Evolutionary conservation across 2,888 invertebrate species (phyloP), one percentile per base, ranked within the genome.

Genomic region (Andrena haemorrhoa): DNA sequence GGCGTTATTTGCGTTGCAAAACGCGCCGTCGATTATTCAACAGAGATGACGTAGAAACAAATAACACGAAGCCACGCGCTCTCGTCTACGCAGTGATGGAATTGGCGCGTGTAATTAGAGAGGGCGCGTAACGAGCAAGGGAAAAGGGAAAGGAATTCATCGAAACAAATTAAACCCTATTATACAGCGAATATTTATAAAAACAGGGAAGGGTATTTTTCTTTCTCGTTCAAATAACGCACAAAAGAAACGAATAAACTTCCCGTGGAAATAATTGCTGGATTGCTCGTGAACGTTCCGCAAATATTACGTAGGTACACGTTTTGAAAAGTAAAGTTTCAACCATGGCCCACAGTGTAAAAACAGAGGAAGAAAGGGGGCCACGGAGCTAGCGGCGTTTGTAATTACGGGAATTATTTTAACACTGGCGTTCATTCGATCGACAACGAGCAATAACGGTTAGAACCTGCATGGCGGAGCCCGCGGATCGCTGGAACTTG

Each of bases 1-100:
- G 7, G 35, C 29, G 29, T 51, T 56, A 56, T 73, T 73, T 73
- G 41, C 41, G 51, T 41, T 49, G 51, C 35, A 41, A 74, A 61
- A 69, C 41, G 6, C 35, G 10, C 23, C 26, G n/a, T 10, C 51
- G 60, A 78, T 66, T 51, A 74, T 66, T 60, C 66, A 26, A 20
- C 77, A n/a, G 60, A 26, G 74, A 61, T 12, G 41, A 23, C 47
- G 31, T 12, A 16, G 41, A 10, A 26, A 47, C 64, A 47, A 72
- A 76, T 64, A 72, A 72, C 16, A 31, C 33, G 41, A 51, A 63
- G 20, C 63, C 16, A 12, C 33, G 2, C n/a, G 23, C 23, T 31
- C 2, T 12, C 16, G 12, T 51, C 7, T 3, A 2, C 41, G 8
- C 26, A 1, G 31, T n/a, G 33, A 70, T 49, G 7, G 31, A 7